Conservation (phyloP, 2,113 vertebrate genomes). For the Carassius auratus region DNA sequence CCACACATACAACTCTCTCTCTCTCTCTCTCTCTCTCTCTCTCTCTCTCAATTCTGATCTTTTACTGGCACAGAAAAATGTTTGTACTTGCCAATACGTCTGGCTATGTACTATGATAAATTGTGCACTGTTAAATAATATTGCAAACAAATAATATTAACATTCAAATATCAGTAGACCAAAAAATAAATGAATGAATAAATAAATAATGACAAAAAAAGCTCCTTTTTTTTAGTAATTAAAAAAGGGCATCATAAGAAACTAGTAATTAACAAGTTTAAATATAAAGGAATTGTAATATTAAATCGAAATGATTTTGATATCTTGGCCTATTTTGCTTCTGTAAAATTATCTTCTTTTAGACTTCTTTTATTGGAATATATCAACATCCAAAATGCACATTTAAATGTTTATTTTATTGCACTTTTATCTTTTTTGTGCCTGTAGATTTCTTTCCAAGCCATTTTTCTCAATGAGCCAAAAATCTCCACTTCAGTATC, state of each 20-base stretch:
- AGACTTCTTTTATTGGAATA: too few relatives aligned
- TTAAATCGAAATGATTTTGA: neutral
- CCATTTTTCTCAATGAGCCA: neutral
- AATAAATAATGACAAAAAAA: too few relatives aligned
- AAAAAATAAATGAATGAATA: too few relatives aligned
- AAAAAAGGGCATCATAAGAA: neutral
- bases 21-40: slow-evolving; percentile 30
- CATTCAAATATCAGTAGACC: neutral
- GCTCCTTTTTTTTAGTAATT: too few relatives aligned
- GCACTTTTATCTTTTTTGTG: too few relatives aligned
- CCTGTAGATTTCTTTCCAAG: too few relatives aligned
- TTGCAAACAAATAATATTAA: neutral
- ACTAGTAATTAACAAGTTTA: neutral
- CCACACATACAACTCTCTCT: neutral
- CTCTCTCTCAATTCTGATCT: slow-evolving; percentile 15
- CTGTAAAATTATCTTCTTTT: neutral
- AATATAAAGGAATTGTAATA: neutral
- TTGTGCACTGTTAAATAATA: neutral
- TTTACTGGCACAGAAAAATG: slow-evolving; percentile 11
- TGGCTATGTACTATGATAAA: neutral
- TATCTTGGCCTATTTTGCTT: neutral
- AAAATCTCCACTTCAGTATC: too few relatives aligned
- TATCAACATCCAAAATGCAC: too few relatives aligned
- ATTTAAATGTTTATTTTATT: too few relatives aligned
- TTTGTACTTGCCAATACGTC: neutral